Conservation (phyloP, 2,888 invertebrate genomes). For the Trilocha varians region DNA sequence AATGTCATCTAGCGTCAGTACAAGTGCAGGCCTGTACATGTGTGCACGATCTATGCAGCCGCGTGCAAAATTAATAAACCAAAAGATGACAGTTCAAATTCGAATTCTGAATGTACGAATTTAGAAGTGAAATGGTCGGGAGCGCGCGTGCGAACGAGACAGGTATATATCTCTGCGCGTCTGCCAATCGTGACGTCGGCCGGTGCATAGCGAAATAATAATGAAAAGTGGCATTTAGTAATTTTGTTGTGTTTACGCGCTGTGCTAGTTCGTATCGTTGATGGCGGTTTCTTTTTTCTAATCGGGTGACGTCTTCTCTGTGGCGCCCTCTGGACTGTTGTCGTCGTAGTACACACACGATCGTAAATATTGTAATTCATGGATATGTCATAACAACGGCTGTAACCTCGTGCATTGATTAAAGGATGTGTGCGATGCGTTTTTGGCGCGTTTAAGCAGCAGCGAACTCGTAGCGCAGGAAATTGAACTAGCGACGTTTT, state of each 20-base stretch:
- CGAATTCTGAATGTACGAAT: slow-evolving; percentile 43
- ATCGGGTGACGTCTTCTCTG: slow-evolving; percentile 19
- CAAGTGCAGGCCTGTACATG: slow-evolving; percentile 52
- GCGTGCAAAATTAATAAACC: slow-evolving; percentile 19
- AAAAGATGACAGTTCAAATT: slow-evolving; percentile 38
- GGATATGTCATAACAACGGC: slow-evolving; percentile 62
- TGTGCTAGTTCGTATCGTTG: slow-evolving; percentile 66
- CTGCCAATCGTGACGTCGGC: slow-evolving; percentile 62
- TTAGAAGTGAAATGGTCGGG: slow-evolving; percentile 45
- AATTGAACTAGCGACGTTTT: slow-evolving; percentile 64
- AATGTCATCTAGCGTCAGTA: slow-evolving; percentile 69
- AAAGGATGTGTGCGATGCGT: slow-evolving; percentile 28
- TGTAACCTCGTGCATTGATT: slow-evolving; percentile 27
- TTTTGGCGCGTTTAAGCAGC: slow-evolving; percentile 47
- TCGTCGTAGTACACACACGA: slow-evolving; percentile 33
- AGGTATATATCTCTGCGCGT: slow-evolving; percentile 34
- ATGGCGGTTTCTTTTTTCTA: slow-evolving; percentile 28
- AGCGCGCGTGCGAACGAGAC: slow-evolving; percentile 53
- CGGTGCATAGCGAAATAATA: slow-evolving; percentile 70
- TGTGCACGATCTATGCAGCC: slow-evolving; percentile 39
- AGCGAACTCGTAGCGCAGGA: slow-evolving; percentile 47
- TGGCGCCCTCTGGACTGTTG: slow-evolving; percentile 47
- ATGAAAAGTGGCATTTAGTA: slow-evolving; percentile 72
- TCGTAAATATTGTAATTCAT: slow-evolving; percentile 25
- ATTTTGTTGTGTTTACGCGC: slow-evolving; percentile 71